Base-by-base conservation (phyloP, 1,140 invertebrate genomes). In the Apocrypta bakeri region DNA sequence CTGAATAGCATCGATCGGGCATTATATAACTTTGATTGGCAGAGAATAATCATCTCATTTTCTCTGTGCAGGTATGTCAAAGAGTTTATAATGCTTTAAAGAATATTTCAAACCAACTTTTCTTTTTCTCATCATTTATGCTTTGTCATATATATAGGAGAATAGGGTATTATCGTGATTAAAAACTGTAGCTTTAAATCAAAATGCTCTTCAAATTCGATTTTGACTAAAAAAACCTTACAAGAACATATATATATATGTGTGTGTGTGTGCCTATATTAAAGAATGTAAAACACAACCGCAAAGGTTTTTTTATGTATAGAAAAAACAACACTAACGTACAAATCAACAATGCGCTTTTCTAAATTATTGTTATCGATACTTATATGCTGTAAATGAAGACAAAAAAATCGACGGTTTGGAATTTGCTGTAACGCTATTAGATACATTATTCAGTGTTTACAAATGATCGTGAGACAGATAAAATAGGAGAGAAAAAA, bases 201-300 rank as follows among this genome's bases (percentile, higher is more conserved):
- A 79, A 71, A 81, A 73, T 80, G 48, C 7, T 37, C 48, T 63
- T 40, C 24, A 66, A 69, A 69, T 79, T 79, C 29, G n/a, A 73
- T 25, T 79, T 71, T 80, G 21, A 6, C 17, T 17, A 61, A 8
- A 9, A 80, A 80, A 80, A 80, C 29, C 8, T 37, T 80, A 72
- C 24, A 72, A 73, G 68, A 63, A 80, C 69, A 80, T 61, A 63
- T 63, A 11, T 42, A 42, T 42, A 9, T 42, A 42, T 48, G 21
- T 37, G 3, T 37, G 9, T 37, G 21, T 48, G 12, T 11, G 4
- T 17, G 21, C 25, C 31, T 33, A 79, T 79, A 40, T 81, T 81
- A 81, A 81, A 81, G 48, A 74, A 73, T 73, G 69, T 73, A 80
- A 80, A 79, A 79, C 69, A 80, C 79, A 73, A 80, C 69, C 79